Base-by-base conservation (phyloP, 2,888 invertebrate genomes). In the Smittia sp. region DNA sequence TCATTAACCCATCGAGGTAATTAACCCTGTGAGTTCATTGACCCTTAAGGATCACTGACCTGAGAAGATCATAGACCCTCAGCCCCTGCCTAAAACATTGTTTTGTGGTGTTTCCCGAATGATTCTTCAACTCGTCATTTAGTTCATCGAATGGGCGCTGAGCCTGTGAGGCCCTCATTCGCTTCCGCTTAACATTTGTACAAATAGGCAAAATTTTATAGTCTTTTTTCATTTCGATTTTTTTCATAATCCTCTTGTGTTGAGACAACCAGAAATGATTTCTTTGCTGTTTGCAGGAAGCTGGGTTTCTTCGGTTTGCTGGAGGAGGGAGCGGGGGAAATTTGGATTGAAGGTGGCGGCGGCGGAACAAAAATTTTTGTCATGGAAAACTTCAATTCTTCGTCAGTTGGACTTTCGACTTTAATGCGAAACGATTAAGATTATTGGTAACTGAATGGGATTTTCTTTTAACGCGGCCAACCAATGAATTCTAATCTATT, bases 131-230 rank as follows among this genome's bases (percentile, higher is more conserved):
- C 52, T 46, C 18, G 11, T 46, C 11, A 9, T 46, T 18, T 46
- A 46, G 3, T 13, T 46, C n/a, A 15, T 46, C 18, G 18, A 15
- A 15, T 46, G 18, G n/a, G 52, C 2, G n/a, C n/a, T n/a, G n/a
- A n/a, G n/a, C n/a, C n/a, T n/a, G n/a, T n/a, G n/a, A 46, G 18
- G n/a, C n/a, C n/a, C 22, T 25, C 46, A 52, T 46, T 68, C 46
- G 25, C 41, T 67, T 46, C 18, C 32, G n/a, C 41, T 68, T 68
- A 27, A 20, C 38, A 18, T 38, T 68, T 68, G 68, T 68, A 68
- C 68, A 68, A 68, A 46, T 46, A 54, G 69, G 46, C 41, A 68
- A 68, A 68, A 68, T 38, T n/a, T 41, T 68, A 15, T 68, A 68
- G 68, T 68, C 68, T 68, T 68, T 68, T 68, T 68, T 38, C 46